Evolutionary conservation across 2,113 vertebrate genomes (phyloP).

Genomic region (Cyanistes caeruleus): DNA sequence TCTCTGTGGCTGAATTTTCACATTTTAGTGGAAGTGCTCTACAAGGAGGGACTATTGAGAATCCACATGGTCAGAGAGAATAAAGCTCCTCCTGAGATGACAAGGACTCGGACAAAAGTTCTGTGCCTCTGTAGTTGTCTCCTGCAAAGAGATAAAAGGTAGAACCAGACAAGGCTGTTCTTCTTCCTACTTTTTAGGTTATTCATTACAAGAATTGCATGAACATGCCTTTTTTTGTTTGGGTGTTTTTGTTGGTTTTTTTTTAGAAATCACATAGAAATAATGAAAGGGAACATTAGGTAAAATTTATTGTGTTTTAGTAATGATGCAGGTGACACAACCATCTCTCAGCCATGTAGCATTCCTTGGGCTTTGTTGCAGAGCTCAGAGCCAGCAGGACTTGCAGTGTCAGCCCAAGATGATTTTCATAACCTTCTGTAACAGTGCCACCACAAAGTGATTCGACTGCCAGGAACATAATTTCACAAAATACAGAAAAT

Average conservation of each 20-base stretch:
- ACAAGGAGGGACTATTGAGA: neutral
- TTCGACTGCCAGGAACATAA: conserved; percentile 2
- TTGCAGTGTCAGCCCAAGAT: neutral
- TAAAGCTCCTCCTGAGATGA: neutral
- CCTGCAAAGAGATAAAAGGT: neutral
- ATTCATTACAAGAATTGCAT: neutral
- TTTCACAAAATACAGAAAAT: conserved; percentile 72
- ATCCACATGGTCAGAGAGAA: neutral
- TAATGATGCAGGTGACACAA: neutral
- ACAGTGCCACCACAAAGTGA: neutral
- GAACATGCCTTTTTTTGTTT: neutral
- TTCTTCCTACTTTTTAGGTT: neutral
- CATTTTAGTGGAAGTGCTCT: neutral
- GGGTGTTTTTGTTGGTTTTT: neutral
- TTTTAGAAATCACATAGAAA: neutral
- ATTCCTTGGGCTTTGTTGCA: neutral
- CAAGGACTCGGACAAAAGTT: neutral
- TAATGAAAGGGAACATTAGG: neutral
- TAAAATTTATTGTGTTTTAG: neutral
- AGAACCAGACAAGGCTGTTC: neutral
- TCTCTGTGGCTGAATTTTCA: neutral
- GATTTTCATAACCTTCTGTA: neutral
- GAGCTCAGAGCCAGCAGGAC: neutral
- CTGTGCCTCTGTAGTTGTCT: neutral
- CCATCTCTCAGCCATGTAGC: neutral